phyloP scores from a whole-genome alignment of 2,113 vertebrate species.

The Athene noctua region DNA sequence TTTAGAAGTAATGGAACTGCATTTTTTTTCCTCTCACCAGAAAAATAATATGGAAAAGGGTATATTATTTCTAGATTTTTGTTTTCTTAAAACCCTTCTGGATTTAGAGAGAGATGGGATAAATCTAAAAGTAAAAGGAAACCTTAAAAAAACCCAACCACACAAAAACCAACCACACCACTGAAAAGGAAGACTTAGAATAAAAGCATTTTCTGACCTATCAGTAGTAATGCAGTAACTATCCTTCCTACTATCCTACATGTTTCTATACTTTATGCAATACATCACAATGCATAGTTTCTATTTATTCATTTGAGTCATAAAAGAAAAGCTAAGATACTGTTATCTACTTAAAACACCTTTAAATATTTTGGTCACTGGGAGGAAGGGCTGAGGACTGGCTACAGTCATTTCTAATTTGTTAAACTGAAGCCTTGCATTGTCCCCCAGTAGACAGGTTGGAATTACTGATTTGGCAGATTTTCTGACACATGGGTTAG shows the following conservation, averaged over 20 bases:
- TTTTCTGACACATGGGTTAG: conserved; percentile 53
- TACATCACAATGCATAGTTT: neutral
- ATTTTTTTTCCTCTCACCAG: neutral
- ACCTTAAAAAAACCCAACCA: neutral
- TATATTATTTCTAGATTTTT: neutral
- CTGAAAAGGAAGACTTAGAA: neutral
- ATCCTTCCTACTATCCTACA: neutral
- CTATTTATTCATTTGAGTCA: conserved; percentile 23
- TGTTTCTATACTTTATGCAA: neutral
- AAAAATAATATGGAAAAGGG: neutral
- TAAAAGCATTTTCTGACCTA: conserved; percentile 30
- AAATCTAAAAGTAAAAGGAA: neutral
- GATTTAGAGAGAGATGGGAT: neutral
- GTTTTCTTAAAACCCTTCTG: neutral
- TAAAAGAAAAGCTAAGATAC: conserved; percentile 49
- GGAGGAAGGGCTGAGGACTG: neutral
- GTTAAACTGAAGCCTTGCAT: conserved; percentile 15
- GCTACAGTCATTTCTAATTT: conserved; percentile 39
- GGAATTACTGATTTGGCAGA: conserved; percentile 64
- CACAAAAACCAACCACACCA: neutral
- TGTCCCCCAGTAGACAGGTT: conserved; percentile 26
- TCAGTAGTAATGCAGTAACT: neutral
- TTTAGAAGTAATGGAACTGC: neutral
- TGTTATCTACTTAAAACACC: conserved; percentile 60
- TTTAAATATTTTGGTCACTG: conserved; percentile 57